Evolutionary conservation across 2,888 invertebrate species (phyloP), one percentile per base, ranked within the genome.

Genomic region (Slavum lentiscoides): DNA sequence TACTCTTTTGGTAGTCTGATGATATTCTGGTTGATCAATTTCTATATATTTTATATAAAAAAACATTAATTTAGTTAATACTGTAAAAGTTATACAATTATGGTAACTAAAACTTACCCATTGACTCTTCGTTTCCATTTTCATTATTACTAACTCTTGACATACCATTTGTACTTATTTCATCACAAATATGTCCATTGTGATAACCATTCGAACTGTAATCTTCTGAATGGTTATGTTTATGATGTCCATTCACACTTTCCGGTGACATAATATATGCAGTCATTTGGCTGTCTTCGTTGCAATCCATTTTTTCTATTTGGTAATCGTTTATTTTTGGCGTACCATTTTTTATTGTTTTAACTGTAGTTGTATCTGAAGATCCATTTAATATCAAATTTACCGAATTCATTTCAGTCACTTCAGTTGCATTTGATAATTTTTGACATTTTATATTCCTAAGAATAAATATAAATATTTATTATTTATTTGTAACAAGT

Each of bases 11-110:
- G 61, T 74, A 69, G 64, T 39, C 66, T 80, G 80, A 23, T 69
- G 61, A 70, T 70, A 80, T 58, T 80, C 80, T 43, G 87, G 87
- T 81, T 85, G 84, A 85, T 89, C 89, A 76, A 89, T 87, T 84
- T 90, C 90, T 90, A 85, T 13, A 86, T 84, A 68, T 30, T 30
- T 30, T 77, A 68, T 49, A 82, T 37, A 83, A 84, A 49, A 9
- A 49, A 30, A 84, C 83, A 83, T 70, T 37, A 82, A 81, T 55
- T 19, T 55, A 69, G 53, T 53, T 19, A 69, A 53, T 55, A 55
- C 19, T 30, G 49, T 53, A 53, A n/a, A n/a, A 53, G 49, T 21
- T 21, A 17, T 17, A 64, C 15, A 64, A 37, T 37, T 15, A n/a
- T 30, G 53, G 55, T 13, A 37, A 67, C 13, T 72, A 58, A 43